phyloP scores from a whole-genome alignment of 2,113 vertebrate species.

The Tricholaema leucomelas region DNA sequence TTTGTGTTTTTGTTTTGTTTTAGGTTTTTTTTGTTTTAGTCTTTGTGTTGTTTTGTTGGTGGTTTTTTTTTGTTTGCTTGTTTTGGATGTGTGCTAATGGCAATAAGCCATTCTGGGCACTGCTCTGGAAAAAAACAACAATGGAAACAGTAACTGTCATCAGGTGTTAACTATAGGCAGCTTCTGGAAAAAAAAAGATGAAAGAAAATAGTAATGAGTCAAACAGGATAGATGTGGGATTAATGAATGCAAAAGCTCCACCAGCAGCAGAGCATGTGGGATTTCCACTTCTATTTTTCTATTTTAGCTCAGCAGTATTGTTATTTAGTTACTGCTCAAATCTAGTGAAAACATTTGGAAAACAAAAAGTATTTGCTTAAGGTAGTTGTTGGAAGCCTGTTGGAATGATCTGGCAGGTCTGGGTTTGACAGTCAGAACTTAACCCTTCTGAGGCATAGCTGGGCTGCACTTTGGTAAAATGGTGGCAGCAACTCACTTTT shows the following conservation, averaged over 20 bases:
- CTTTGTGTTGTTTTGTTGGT: no score
- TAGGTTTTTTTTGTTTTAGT: no score
- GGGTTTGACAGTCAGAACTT: not conserved
- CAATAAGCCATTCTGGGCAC: not conserved
- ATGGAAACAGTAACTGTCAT: constrained; percentile 43
- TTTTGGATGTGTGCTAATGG: not conserved
- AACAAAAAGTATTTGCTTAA: constrained; percentile 6
- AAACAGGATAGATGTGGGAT: not conserved
- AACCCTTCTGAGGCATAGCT: rapidly evolving
- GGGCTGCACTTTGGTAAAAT: rapidly evolving
- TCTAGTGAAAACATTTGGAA: not conserved
- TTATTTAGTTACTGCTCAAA: not conserved
- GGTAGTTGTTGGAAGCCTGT: not conserved
- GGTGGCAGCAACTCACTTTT: not conserved
- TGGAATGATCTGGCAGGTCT: not conserved
- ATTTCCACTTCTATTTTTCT: constrained; percentile 15
- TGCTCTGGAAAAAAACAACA: not conserved
- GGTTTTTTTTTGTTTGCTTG: no score
- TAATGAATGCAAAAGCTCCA: not conserved
- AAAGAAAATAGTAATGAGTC: constrained; percentile 4
- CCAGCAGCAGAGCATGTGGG: not conserved
- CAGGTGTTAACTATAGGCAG: not conserved
- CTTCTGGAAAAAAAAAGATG: constrained; percentile 10
- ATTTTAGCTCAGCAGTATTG: not conserved
- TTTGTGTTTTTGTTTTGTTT: no score